phyloP scores from a whole-genome alignment of 2,888 invertebrate genomes.

The Brenthis hecate region DNA sequence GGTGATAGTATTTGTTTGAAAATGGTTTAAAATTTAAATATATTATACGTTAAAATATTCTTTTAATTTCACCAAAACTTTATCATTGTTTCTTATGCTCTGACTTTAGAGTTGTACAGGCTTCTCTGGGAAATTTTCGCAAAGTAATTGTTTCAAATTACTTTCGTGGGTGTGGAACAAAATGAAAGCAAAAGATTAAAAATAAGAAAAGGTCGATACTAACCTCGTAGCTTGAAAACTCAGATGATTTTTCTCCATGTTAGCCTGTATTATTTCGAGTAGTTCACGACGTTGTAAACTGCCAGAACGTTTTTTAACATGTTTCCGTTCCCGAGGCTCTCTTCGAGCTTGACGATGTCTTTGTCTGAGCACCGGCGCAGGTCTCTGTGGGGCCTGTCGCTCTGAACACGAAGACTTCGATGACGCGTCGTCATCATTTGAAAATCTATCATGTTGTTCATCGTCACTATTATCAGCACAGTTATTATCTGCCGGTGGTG shows the following conservation, averaged over 20 bases:
- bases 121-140: too few relatives aligned
- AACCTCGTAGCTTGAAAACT: constrained; percentile 92
- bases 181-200: not conserved
- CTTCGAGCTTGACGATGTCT: constrained; percentile 72
- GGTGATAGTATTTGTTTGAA: too few relatives aligned
- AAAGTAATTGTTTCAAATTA: too few relatives aligned
- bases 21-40: too few relatives aligned
- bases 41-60: too few relatives aligned
- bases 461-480: constrained; percentile 65
- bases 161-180: too few relatives aligned
- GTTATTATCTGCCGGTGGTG: constrained; percentile 46
- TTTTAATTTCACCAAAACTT: too few relatives aligned
- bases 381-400: constrained; percentile 58
- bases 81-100: too few relatives aligned
- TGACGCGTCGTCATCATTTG: constrained; percentile 71
- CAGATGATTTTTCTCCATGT: constrained; percentile 95
- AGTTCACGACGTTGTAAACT: constrained; percentile 91
- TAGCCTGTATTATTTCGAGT: constrained; percentile 93
- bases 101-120: too few relatives aligned
- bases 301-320: constrained; percentile 85
- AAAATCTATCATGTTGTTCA: constrained; percentile 77
- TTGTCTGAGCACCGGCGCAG: constrained; percentile 54
- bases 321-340: constrained; percentile 76
- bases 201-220: constrained; percentile 42
- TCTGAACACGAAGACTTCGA: constrained; percentile 76